Base-by-base conservation (phyloP, 2,797 vertebrate species). In the Halcyon badia region DNA sequence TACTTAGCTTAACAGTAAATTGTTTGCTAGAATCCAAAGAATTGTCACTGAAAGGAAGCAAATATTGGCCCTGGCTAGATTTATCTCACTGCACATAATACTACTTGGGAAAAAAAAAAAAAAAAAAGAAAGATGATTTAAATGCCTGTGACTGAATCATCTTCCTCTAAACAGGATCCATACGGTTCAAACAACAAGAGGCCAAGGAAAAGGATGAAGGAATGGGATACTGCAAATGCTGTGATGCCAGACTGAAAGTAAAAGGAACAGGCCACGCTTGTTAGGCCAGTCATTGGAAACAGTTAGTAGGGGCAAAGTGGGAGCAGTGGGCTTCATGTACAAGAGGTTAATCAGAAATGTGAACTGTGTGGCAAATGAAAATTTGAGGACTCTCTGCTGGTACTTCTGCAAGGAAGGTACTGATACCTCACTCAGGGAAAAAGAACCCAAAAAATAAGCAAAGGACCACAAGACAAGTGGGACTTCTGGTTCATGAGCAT, bases 291-390 rank as follows among this genome's bases (percentile, higher is more conserved):
- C 21, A 46, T 13, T 11, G 56, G 44, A 75, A 75, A 48, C 24
- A 62, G 18, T 25, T 46, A 8, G 41, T 2, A 66, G 58, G 18
- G 14, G 25, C 26, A 48, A 72, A 69, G 25, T 28, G 35, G 62
- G 6, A 21, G 16, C 2, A 26, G 17, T 19, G 35, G 30, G 5
- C 11, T 68, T 24, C 35, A 8, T 1, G 1, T 26, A 22, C 5
- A 20, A 61, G 14, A 42, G 14, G n/a, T 11, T 49, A 60, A 61
- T 13, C 35, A 49, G 22, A 26, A 30, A 25, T 78, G 46, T 56
- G 10, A 72, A 42, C 28, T 61, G 26, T n/a, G 24, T 22, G 28
- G 11, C 48, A 69, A 62, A 33, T 37, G 19, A 73, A 69, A 79
- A 79, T 46, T 17, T 26, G 68, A 57, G 42, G 42, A 46, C 6